Evolutionary conservation across 2,888 invertebrate species (phyloP), one percentile per base, ranked within the genome.

Genomic region (Tiliacea aurago): DNA sequence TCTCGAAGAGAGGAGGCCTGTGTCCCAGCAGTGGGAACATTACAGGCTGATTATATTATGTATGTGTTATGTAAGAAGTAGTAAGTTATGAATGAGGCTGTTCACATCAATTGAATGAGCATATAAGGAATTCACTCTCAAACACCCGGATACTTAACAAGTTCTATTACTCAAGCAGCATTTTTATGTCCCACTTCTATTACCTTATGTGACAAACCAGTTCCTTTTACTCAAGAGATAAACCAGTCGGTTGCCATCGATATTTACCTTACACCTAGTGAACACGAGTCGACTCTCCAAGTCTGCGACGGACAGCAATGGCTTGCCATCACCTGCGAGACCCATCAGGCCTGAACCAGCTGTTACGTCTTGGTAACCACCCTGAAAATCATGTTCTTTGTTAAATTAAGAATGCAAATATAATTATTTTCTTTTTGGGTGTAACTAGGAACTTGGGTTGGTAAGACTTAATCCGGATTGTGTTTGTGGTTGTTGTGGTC

Each of bases 281-380:
- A 99, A 99, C 87, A 99, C 98, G 92, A 99, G 97, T 88, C 98
- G 97, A 89, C 98, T 98, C 92, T 98, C 98, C 83, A 99, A 97
- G 92, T 99, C 98, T 89, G 98, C 98, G 68, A 98, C 97, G 20
- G 98, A 98, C 9, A 98, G 94, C 78, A 98, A 91, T 0, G 98
- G 98, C 76, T 98, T 97, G 0, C 98, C 98, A 89, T 98, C 98
- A 23, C 98, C 98, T 70, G 98, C 97, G 0, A 98, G 97, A 84
- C 98, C 98, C 98, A 98, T 98, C 9, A 98, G 95, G 5, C 98
- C 98, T 23, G 98, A 98, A 78, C 98, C 98, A 11, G 98, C 97
- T 0, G 98, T 98, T 20, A 98, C 98, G 90, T 98, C 98, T 88
- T 98, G 97, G 91, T 98, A 98, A 63, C 97, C 97, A 73, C 96